Evolutionary conservation across 2,113 vertebrate species (phyloP).

Genomic region (Perognathus longimembris): DNA sequence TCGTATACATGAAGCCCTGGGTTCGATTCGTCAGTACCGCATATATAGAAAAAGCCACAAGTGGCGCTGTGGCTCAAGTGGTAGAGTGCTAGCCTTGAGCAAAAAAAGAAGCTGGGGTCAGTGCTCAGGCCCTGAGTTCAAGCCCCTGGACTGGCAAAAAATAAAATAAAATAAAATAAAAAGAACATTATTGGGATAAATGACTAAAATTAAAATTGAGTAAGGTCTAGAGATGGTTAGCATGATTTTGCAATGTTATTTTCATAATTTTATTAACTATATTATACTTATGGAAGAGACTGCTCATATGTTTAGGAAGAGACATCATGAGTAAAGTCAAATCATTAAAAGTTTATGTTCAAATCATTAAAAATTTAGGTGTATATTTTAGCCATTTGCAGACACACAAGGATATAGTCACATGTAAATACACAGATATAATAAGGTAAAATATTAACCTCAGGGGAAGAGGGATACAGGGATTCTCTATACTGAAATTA

Average conservation of each 20-base stretch:
- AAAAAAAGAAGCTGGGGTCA: no score
- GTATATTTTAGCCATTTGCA: neutral
- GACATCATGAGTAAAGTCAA: neutral
- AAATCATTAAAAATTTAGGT: neutral
- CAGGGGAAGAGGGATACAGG: neutral
- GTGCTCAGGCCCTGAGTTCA: no score
- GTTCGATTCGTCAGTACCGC: no score
- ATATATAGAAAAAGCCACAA: no score
- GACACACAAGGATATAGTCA: neutral
- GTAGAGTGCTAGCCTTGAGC: no score
- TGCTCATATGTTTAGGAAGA: conserved; percentile 31
- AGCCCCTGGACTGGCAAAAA: no score
- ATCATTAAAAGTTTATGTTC: neutral
- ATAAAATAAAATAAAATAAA: no score
- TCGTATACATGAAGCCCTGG: no score
- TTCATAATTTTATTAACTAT: neutral
- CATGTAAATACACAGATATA: conserved; percentile 21
- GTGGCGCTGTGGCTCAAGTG: no score
- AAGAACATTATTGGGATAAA: no score
- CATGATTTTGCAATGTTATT: neutral
- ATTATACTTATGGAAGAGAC: neutral
- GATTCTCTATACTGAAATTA: neutral
- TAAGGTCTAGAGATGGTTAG: no score
- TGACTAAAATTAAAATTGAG: no score
- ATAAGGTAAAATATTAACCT: neutral